Evolutionary conservation across 2,888 invertebrate genomes (phyloP).

Genomic region (Drosophila tanythrix): DNA sequence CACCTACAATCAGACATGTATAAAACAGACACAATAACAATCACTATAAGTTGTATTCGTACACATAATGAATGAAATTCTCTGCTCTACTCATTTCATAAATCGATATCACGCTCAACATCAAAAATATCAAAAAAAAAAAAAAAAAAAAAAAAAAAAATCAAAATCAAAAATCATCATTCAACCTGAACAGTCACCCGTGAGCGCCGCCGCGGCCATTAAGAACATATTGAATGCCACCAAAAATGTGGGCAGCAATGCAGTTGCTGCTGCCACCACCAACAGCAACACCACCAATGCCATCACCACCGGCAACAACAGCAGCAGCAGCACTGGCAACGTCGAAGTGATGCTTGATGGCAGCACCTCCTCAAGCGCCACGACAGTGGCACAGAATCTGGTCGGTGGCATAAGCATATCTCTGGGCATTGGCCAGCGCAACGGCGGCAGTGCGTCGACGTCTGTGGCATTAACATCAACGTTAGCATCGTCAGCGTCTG

Average conservation of each 20-base stretch:
- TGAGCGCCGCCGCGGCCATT: constrained; percentile 82
- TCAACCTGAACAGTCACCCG: constrained; percentile 73
- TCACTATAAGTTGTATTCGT: constrained; percentile 17
- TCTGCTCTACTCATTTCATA: constrained; percentile 75
- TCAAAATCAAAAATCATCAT: constrained; percentile 27
- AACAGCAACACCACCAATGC: constrained; percentile 24
- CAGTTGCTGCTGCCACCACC: constrained; percentile 41
- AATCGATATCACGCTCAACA: constrained; percentile 50
- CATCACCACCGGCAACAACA: constrained; percentile 25
- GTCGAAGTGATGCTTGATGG: constrained; percentile 24
- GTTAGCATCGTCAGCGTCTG: constrained; percentile 33
- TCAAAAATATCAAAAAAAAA: not conserved
- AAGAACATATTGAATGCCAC: constrained; percentile 83
- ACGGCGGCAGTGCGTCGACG: constrained; percentile 48
- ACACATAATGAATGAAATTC: constrained; percentile 61
- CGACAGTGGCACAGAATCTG: constrained; percentile 77
- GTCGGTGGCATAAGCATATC: constrained; percentile 82
- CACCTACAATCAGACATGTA: constrained; percentile 18
- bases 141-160: not conserved
- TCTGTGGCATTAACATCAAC: constrained; percentile 24
- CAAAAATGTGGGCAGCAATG: constrained; percentile 77
- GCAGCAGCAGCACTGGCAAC: constrained; percentile 16
- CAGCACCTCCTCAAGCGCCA: constrained; percentile 32
- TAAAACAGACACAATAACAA: constrained; percentile 21
- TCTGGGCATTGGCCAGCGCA: constrained; percentile 77